phyloP scores from a whole-genome alignment of 2,113 vertebrate species.

The Eulemur rufifrons region DNA sequence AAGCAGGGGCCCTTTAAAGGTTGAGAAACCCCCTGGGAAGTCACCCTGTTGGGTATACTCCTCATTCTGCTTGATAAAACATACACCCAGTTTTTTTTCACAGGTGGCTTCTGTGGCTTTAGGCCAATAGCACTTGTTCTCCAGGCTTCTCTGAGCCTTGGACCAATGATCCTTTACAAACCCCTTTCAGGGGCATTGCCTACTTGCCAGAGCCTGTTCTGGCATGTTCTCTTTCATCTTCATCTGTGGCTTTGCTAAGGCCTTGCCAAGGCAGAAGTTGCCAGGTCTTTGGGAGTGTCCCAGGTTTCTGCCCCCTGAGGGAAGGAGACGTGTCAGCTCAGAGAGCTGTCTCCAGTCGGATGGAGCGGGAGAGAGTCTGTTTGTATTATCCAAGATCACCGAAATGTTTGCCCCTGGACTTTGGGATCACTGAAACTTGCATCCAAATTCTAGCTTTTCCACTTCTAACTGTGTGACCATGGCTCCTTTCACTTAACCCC shows the following conservation, averaged over 20 bases:
- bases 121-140: conserved; percentile 25
- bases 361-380: neutral
- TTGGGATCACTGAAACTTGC: neutral
- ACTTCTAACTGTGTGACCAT: neutral
- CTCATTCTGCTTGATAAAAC: neutral
- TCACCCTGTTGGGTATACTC: neutral
- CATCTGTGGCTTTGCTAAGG: conserved; percentile 7
- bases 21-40: conserved; percentile 16
- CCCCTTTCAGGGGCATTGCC: neutral
- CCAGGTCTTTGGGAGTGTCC: conserved; percentile 56
- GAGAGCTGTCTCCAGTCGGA: neutral
- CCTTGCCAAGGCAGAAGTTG: conserved; percentile 38
- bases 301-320: conserved; percentile 47
- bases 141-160: neutral
- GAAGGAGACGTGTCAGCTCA: neutral
- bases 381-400: conserved; percentile 14
- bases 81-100: neutral
- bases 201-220: conserved; percentile 28
- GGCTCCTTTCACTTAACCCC: neutral
- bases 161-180: neutral
- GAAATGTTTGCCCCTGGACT: neutral
- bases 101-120: conserved; percentile 19
- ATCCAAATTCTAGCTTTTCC: neutral
- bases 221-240: conserved; percentile 43
- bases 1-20: neutral